Conservation (phyloP, 2,888 invertebrate genomes). For the Copidosoma aretas region DNA sequence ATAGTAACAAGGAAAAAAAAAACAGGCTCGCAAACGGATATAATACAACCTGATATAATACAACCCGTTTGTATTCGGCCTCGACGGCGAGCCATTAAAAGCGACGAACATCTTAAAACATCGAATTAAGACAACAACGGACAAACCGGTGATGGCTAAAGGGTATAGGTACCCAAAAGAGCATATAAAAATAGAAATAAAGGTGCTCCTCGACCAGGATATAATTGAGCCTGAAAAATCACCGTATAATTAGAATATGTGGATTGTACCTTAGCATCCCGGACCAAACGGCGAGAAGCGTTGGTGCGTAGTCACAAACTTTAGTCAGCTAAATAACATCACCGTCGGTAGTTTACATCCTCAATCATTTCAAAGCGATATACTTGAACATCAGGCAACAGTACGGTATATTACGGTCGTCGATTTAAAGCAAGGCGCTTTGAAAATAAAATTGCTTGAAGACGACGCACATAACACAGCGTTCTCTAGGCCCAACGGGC, state of each 20-base stretch:
- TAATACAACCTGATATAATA: background rate
- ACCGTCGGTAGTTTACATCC: background rate
- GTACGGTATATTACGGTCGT: background rate
- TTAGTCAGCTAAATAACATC: background rate
- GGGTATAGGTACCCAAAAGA: background rate
- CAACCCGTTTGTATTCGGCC: too few relatives aligned
- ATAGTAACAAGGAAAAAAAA: background rate
- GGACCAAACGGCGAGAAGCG: constrained; percentile 1
- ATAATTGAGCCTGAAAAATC: background rate
- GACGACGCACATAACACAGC: background rate
- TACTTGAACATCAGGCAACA: background rate
- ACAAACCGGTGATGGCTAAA: background rate
- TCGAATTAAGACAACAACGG: too few relatives aligned
- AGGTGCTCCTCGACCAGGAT: background rate
- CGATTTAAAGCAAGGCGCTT: background rate
- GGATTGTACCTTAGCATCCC: background rate
- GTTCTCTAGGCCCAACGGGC: background rate
- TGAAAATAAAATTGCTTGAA: too few relatives aligned
- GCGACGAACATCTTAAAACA: too few relatives aligned
- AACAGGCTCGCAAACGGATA: background rate
- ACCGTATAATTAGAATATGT: background rate
- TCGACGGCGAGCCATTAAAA: too few relatives aligned
- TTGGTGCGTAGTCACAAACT: background rate
- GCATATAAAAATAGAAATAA: background rate
- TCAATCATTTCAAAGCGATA: background rate